Evolutionary conservation across 2,888 invertebrate genomes (phyloP).

Genomic region (Nebria brevicollis): DNA sequence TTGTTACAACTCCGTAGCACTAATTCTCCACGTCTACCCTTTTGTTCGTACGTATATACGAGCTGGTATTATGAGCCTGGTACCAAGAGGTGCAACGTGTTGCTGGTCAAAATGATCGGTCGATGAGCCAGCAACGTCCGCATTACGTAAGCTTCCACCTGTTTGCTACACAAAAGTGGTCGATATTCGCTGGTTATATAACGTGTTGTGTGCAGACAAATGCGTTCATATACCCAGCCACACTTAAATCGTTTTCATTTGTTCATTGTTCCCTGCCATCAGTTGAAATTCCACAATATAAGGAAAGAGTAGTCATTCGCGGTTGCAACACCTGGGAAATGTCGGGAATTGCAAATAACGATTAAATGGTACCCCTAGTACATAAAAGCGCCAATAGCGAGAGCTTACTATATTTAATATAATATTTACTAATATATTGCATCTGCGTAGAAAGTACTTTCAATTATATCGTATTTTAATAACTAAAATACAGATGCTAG

Average conservation of each 20-base stretch:
- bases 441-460: no score
- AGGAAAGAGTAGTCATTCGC: no score
- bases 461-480: no score
- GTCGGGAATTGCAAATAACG: no score
- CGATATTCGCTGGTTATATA: slow-evolving; percentile 3
- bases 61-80: slow-evolving; percentile 5
- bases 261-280: background rate
- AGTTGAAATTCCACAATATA: no score
- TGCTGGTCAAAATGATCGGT: slow-evolving; percentile 21
- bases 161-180: slow-evolving; percentile 9
- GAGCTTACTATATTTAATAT: no score
- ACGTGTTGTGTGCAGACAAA: background rate
- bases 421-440: no score
- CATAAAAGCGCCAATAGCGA: no score
- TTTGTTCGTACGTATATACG: background rate
- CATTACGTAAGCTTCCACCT: slow-evolving; percentile 26
- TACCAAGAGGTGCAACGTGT: slow-evolving; percentile 20
- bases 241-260: background rate
- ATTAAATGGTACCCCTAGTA: no score
- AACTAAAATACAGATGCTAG: no score
- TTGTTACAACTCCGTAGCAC: no score
- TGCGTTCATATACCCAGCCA: background rate
- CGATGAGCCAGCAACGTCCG: slow-evolving; percentile 13
- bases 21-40: background rate
- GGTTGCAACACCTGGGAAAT: no score